Base-by-base conservation (phyloP, 2,797 vertebrate species). In the Pseudotriccus pelzelni region DNA sequence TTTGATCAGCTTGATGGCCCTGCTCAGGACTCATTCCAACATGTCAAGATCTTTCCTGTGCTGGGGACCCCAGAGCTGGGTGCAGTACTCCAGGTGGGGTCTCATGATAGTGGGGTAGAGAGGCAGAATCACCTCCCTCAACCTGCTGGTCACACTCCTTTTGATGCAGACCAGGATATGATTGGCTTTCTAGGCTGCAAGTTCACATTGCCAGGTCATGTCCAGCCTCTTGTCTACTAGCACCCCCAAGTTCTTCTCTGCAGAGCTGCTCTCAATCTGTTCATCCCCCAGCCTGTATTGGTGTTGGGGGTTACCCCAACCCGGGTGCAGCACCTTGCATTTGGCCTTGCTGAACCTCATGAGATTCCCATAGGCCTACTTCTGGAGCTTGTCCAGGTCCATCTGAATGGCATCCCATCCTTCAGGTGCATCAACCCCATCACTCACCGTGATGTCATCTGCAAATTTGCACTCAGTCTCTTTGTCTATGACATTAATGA, bases 121-220 rank as follows among this genome's bases (percentile, higher is more conserved):
- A 18, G 0, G 7, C 18, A 89, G 19, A 62, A 68, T 36, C 27
- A 20, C 12, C 25, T 60, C 22, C 8, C 41, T n/a, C 0, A 0
- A 23, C 22, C 47, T 49, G 7, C 22, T 82, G 55, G 2, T 32
- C 41, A 59, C 2, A 0, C 6, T 28, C 22, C 63, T 82, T 12
- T 68, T 0, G 10, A 0, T 49, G 62, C 55, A 62, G 34, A 15
- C 16, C 47, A 47, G 34, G 14, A 12, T 23, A 60, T 0, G 0
- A 41, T n/a, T 62, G 36, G 15, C 25, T 89, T 2, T 62, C 22
- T 62, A 25, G 12, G 22, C 53, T 17, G 30, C 7, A 28, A 75
- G 14, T 7, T 18, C 47, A 0, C 32, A 49, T 21, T 3, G 22
- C 25, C 30, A 9, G 22, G 12, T 49, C 27, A 14, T 8, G 10